Conservation (phyloP, 2,888 invertebrate species). For the Melanophora roralis region DNA sequence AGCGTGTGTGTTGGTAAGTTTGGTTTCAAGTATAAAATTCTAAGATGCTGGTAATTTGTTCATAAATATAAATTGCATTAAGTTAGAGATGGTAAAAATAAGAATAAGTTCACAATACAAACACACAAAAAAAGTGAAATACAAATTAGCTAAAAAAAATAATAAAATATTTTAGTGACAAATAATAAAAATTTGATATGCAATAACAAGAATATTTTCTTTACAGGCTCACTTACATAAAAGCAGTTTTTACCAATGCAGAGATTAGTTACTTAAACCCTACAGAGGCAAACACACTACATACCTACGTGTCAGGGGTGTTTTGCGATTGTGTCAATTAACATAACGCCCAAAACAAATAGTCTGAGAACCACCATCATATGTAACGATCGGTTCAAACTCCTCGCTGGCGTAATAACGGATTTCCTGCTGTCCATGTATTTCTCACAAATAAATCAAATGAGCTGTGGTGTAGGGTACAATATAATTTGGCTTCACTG, state of each 20-base stretch:
- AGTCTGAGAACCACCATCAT: no score
- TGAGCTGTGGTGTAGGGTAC: no score
- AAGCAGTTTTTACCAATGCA: constrained; percentile 12
- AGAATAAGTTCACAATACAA: constrained; percentile 49
- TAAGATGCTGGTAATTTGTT: constrained; percentile 62
- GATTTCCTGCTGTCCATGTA: no score
- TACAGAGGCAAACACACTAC: no score
- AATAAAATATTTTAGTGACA: constrained; percentile 44
- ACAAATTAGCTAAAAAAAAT: constrained; percentile 9
- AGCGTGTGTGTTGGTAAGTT: background rate
- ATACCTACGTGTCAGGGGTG: no score
- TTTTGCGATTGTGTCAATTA: no score
- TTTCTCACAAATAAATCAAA: no score
- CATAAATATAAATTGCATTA: constrained; percentile 59
- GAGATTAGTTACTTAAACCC: constrained; percentile 28
- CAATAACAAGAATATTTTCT: constrained; percentile 43
- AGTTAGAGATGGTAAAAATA: constrained; percentile 46
- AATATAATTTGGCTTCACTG: constrained; percentile 50
- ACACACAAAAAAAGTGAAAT: constrained; percentile 11
- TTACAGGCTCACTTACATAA: constrained; percentile 5
- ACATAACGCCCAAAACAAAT: no score
- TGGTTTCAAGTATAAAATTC: constrained; percentile 10
- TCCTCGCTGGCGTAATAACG: no score
- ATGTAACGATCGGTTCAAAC: no score
- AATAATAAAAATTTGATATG: constrained; percentile 60